Percentiles rank a stretch among this genome's conserved stretches.
Evolutionary conservation across 2,113 vertebrate species (phyloP).

Genomic region (Tonatia bakeri): DNA sequence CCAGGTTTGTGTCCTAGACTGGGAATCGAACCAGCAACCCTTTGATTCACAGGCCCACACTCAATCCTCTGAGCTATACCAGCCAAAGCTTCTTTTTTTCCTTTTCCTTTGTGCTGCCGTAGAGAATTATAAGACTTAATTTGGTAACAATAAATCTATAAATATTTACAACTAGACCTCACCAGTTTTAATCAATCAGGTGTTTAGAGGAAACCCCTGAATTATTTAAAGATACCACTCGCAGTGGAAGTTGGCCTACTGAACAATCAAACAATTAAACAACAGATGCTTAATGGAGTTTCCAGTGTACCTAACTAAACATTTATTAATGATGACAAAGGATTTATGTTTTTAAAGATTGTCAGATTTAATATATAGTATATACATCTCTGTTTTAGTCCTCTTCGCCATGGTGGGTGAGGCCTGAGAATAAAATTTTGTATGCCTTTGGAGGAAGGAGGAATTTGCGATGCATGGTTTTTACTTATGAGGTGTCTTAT

Average conservation of each 20-base stretch:
- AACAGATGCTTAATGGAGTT: constrained; percentile 45
- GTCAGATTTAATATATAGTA: constrained; percentile 1
- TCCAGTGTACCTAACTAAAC: constrained; percentile 11
- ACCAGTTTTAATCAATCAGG: constrained; percentile 33
- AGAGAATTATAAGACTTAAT: not conserved
- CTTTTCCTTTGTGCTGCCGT: not conserved
- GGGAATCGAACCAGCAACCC: no score
- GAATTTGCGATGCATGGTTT: constrained; percentile 15
- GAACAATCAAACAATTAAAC: constrained; percentile 44
- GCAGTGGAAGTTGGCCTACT: constrained; percentile 21
- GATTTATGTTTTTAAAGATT: constrained; percentile 48
- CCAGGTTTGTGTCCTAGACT: no score
- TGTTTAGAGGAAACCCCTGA: not conserved
- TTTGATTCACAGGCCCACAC: no score
- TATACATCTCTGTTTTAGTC: not conserved
- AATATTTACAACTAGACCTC: not conserved
- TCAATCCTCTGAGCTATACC: no score
- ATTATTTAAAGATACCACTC: constrained; percentile 29
- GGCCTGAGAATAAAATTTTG: not conserved
- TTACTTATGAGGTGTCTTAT: not conserved
- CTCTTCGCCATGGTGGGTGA: not conserved
- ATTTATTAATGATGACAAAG: constrained; percentile 51
- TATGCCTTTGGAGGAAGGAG: not conserved
- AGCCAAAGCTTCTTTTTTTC: not conserved
- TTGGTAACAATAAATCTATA: constrained; percentile 33